A percentile compares a stretch with the other conserved stretches of the same genome.
phyloP scores from a whole-genome alignment of 2,113 vertebrate species.

The Trogon surrucura region DNA sequence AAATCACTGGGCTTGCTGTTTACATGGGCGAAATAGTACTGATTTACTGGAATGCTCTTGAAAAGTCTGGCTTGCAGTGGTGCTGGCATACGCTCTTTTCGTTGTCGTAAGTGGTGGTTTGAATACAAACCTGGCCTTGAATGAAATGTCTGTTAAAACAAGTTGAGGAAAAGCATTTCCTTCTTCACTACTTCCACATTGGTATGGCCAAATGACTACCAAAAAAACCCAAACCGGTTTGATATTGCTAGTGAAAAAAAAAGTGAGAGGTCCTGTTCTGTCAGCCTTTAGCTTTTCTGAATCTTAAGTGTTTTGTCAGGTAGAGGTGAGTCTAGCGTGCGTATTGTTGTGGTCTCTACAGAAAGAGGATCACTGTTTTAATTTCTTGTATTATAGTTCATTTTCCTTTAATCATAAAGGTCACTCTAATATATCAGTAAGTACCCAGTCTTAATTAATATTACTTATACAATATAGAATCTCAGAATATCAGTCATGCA shows the following conservation, averaged over 20 bases:
- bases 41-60: not conserved
- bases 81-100: not conserved
- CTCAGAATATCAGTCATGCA: too few species aligned
- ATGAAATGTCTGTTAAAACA: not conserved
- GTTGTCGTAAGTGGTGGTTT: not conserved
- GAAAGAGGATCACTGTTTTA: not conserved
- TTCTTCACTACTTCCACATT: not conserved
- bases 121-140: not conserved
- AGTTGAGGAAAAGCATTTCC: not conserved
- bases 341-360: accelerated
- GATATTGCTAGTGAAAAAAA: not conserved
- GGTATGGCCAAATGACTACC: not conserved
- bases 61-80: not conserved
- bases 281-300: not conserved
- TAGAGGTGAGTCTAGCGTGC: not conserved
- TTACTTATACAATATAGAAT: too few species aligned
- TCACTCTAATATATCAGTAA: too few species aligned
- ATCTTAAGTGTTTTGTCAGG: not conserved
- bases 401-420: too few species aligned
- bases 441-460: too few species aligned
- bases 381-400: not conserved
- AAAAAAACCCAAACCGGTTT: not conserved
- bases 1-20: not conserved
- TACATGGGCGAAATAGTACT: not conserved
- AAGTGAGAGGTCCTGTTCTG: not conserved